A percentile compares a stretch with the other conserved stretches of the same genome.
These are phyloP conservation scores for Philaenus spumarius DNA, from an alignment of 1,140 invertebrate species.

Conservation along the genomic window DNA sequence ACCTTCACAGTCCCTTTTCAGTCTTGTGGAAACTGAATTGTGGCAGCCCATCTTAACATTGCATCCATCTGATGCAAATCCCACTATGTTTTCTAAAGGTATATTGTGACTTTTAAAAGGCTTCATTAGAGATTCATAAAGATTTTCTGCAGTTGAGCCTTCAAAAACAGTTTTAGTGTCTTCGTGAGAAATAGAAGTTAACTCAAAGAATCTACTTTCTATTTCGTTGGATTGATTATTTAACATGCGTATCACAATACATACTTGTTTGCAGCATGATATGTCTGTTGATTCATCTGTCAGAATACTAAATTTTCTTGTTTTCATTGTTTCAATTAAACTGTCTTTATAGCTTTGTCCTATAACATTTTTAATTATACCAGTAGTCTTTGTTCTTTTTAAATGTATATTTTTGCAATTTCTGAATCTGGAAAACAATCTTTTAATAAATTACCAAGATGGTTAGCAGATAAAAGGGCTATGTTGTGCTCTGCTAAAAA, in stretches of 20 bases:
- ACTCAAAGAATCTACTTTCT: slow-evolving; percentile 33
- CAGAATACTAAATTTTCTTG: slow-evolving; percentile 26
- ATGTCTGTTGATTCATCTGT: slow-evolving; percentile 33
- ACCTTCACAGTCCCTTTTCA: slow-evolving; percentile 29
- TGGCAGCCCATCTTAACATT: slow-evolving; percentile 37
- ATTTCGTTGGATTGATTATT: slow-evolving; percentile 27
- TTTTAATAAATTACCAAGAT: slow-evolving; percentile 5
- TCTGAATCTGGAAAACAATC: slow-evolving; percentile 1
- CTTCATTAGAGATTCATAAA: slow-evolving; percentile 30
- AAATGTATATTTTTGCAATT: slow-evolving; percentile 10
- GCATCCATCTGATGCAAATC: slow-evolving; percentile 37
- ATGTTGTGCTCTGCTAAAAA: slow-evolving; percentile 9
- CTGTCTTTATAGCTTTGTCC: slow-evolving; percentile 23
- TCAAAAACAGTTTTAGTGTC: slow-evolving; percentile 16
- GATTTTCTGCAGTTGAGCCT: slow-evolving; percentile 31
- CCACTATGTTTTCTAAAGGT: slow-evolving; percentile 33
- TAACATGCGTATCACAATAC: slow-evolving; percentile 32
- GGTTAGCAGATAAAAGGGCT: slow-evolving; percentile 8
- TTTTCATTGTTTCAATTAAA: slow-evolving; percentile 23
- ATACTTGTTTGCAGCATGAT: slow-evolving; percentile 18
- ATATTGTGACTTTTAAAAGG: slow-evolving; percentile 30
- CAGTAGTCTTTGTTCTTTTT: slow-evolving; percentile 19
- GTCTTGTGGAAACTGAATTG: slow-evolving; percentile 34
- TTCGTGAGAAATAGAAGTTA: slow-evolving; percentile 31
- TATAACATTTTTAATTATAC: slow-evolving; percentile 28